Conservation (phyloP, 2,113 vertebrate genomes). For the Parotia lawesii region DNA sequence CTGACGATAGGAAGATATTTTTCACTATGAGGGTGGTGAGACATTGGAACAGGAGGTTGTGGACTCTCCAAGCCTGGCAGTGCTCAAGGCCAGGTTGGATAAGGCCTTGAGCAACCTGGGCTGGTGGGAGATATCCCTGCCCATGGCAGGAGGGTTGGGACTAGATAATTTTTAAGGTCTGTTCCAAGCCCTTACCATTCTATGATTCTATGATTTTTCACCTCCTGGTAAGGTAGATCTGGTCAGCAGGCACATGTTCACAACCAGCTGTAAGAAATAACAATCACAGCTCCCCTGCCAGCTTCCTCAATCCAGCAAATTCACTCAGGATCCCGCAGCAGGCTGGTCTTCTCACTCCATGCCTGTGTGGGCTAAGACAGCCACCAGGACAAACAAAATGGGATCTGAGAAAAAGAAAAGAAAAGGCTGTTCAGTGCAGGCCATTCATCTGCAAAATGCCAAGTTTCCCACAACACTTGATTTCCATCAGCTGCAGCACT, state of each 20-base stretch:
- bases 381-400: not conserved
- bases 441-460: not conserved
- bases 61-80: not conserved
- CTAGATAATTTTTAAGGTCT: not conserved
- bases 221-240: not conserved
- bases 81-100: not conserved
- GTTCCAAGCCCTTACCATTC: not conserved
- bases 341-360: not conserved
- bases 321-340: not conserved
- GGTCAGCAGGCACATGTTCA: not conserved
- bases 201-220: not conserved
- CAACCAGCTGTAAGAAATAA: not conserved
- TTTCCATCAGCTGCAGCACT: not conserved
- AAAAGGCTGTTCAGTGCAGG: not conserved
- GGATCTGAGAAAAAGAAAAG: not conserved
- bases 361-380: not conserved
- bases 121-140: not conserved
- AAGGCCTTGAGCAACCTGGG: not conserved
- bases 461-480: not conserved
- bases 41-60: not conserved
- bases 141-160: not conserved
- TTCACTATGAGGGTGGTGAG: no score
- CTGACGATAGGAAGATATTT: not conserved
- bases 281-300: accelerated
- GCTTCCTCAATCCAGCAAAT: accelerated